Conservation (phyloP, 1,140 invertebrate genomes). For the Diabrotica undecimpunctata region DNA sequence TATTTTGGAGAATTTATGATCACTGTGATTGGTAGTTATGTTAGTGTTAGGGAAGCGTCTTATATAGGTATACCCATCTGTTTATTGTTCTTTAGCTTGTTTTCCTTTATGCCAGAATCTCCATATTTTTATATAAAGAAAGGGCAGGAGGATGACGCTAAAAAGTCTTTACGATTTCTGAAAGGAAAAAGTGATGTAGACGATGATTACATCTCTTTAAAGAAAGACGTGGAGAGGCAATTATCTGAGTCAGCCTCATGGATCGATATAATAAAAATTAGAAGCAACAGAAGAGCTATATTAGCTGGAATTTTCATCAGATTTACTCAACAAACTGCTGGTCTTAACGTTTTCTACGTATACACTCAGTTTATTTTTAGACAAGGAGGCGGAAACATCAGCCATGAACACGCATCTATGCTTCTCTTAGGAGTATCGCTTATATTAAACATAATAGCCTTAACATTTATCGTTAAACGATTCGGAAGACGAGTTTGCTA, state of each 20-base stretch:
- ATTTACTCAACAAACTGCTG: constrained; percentile 59
- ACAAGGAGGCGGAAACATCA: constrained; percentile 55
- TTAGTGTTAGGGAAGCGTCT: constrained; percentile 3
- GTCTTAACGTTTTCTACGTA: constrained; percentile 59
- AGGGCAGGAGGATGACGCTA: constrained; percentile 26
- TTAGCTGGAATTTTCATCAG: constrained; percentile 48
- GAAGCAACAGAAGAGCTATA: constrained; percentile 50
- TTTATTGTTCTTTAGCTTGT: constrained; percentile 43
- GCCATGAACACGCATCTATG: constrained; percentile 57
- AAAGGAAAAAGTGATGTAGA: constrained; percentile 39
- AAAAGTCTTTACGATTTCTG: constrained; percentile 15
- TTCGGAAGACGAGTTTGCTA: constrained; percentile 65
- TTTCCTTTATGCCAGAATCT: constrained; percentile 42
- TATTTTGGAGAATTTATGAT: constrained; percentile 49
- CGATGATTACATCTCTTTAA: constrained; percentile 24
- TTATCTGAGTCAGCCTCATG: constrained; percentile 30
- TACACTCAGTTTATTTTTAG: constrained; percentile 58
- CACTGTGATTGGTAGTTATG: constrained; percentile 50
- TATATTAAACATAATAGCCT: constrained; percentile 60
- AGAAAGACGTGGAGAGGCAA: constrained; percentile 28
- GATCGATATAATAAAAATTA: constrained; percentile 42
- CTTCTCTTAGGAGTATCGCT: constrained; percentile 58
- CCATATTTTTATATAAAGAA: constrained; percentile 39
- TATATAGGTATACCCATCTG: constrained; percentile 13
- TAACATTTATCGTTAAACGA: constrained; percentile 64